A percentile compares a stretch with the other conserved stretches of the same genome.
Conservation (phyloP, 92 coral and sea anemone species). For the Ricordea florida region DNA sequence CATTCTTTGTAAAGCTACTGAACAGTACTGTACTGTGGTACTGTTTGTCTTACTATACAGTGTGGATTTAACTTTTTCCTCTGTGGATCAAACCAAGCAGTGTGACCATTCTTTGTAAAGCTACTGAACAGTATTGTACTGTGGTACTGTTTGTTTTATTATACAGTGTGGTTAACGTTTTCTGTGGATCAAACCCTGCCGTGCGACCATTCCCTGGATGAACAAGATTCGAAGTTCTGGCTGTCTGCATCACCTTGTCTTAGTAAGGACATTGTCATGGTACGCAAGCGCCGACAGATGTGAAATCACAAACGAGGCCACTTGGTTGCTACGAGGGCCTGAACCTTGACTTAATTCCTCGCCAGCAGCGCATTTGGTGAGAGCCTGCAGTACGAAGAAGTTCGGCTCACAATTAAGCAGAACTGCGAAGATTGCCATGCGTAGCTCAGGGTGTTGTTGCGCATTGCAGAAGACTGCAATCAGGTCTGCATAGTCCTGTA, state of each 20-base stretch:
- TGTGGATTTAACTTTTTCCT: no score
- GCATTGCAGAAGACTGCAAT: conserved; percentile 58
- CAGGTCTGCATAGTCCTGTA: background rate
- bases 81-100: no score
- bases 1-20: no score
- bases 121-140: no score
- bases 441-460: conserved; percentile 73
- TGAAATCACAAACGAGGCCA: conserved; percentile 79
- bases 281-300: conserved; percentile 73
- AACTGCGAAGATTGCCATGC: conserved; percentile 74
- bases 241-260: conserved; percentile 37
- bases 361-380: conserved; percentile 64
- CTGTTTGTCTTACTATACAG: no score
- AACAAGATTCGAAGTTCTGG: background rate
- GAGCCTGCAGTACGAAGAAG: conserved; percentile 70
- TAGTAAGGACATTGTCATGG: conserved; percentile 51
- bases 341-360: conserved; percentile 39
- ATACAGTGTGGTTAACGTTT: no score
- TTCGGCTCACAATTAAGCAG: conserved; percentile 68
- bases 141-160: no score
- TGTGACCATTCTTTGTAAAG: no score
- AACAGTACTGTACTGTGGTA: no score
- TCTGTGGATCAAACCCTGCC: no score
- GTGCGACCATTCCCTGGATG: no score
- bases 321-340: conserved; percentile 85